Evolutionary conservation across 2,797 vertebrate genomes (phyloP).

Genomic region (Lemur catta): DNA sequence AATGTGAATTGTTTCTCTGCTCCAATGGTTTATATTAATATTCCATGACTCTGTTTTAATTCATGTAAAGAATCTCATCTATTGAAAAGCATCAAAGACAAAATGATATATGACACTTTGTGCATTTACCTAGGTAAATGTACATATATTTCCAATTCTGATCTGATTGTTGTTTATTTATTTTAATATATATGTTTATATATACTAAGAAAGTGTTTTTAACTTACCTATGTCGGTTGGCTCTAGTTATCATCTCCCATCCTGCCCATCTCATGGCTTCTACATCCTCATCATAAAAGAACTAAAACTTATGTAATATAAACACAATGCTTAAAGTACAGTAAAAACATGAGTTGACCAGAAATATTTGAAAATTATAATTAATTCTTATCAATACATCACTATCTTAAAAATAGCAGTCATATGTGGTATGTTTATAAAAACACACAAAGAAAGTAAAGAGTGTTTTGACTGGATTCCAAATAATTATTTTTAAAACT

Average conservation of each 20-base stretch:
- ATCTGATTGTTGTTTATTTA: neutral
- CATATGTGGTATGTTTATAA: neutral
- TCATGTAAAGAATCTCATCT: neutral
- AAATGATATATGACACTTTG: neutral
- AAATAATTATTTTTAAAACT: neutral
- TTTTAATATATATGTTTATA: too few relatives aligned
- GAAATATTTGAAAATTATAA: neutral
- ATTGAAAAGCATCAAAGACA: neutral
- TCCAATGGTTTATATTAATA: neutral
- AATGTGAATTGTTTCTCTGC: neutral
- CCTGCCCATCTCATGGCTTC: neutral
- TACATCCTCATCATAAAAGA: neutral
- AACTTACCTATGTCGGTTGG: neutral
- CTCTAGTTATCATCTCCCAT: neutral
- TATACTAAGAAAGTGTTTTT: neutral
- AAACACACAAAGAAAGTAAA: neutral
- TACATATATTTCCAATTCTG: neutral
- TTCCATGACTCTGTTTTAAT: neutral
- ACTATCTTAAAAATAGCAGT: neutral
- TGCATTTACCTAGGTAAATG: neutral
- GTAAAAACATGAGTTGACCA: neutral
- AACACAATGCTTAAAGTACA: neutral
- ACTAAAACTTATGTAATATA: neutral
- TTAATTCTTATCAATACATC: neutral
- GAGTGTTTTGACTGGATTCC: neutral